Conservation (phyloP, 2,797 vertebrate species). For the Pitangus sulphuratus region DNA sequence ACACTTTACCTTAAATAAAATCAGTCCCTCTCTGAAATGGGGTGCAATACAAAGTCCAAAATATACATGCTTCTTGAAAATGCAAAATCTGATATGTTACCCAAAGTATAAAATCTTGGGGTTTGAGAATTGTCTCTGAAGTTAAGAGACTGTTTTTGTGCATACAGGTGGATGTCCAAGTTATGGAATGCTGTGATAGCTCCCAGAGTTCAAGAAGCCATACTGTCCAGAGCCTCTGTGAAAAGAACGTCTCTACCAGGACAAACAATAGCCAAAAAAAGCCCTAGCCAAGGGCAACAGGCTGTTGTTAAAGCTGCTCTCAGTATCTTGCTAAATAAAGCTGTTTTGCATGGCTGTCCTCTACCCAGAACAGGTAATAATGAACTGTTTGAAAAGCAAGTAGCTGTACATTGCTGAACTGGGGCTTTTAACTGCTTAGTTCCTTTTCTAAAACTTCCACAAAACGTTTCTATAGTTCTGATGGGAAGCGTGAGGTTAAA, state of each 20-base stretch:
- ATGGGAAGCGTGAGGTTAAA: neutral
- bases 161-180: conserved; percentile 89
- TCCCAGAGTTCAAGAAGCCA: conserved; percentile 90
- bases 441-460: neutral
- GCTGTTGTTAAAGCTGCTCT: conserved; percentile 93
- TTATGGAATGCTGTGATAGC: conserved; percentile 93
- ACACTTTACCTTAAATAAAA: neutral
- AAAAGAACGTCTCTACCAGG: conserved; percentile 76
- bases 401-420: neutral
- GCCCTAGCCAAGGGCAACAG: conserved; percentile 88
- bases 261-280: conserved; percentile 76
- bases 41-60: neutral
- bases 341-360: conserved; percentile 89
- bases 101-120: neutral
- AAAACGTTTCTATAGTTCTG: neutral
- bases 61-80: neutral
- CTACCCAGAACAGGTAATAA: conserved; percentile 86
- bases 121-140: neutral
- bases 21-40: neutral
- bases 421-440: neutral
- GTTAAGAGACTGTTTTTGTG: neutral
- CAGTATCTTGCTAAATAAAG: conserved; percentile 94
- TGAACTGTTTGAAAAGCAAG: neutral
- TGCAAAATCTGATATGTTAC: neutral
- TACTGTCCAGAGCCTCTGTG: conserved; percentile 88